These are phyloP conservation scores for Ardeotis arabs DNA, from an alignment of 2,113 vertebrate genomes.

Conservation along the genomic window DNA sequence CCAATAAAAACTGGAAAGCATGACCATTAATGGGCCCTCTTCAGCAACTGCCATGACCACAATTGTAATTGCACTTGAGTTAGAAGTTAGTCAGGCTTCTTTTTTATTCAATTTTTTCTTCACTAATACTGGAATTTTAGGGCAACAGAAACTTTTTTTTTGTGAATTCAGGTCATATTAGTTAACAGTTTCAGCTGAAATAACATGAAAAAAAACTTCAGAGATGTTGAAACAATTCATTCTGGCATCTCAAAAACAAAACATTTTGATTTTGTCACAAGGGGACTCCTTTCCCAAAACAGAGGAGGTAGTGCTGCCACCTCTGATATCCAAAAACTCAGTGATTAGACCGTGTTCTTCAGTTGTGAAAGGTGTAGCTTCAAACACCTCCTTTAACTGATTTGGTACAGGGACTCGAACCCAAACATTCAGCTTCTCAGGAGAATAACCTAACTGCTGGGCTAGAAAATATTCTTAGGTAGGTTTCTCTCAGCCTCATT, in stretches of 20 bases:
- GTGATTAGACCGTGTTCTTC: constrained; percentile 53
- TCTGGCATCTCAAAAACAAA: constrained; percentile 62
- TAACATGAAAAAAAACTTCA: constrained; percentile 71
- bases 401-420: constrained; percentile 55
- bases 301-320: constrained; percentile 68
- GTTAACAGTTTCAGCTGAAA: constrained; percentile 50
- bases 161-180: constrained; percentile 64
- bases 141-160: constrained; percentile 34
- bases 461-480: constrained; percentile 55
- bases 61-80: neutral
- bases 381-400: constrained; percentile 43
- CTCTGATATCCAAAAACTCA: constrained; percentile 39
- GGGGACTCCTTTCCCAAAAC: constrained; percentile 62
- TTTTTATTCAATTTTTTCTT: neutral
- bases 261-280: constrained; percentile 66
- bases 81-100: neutral
- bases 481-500: constrained; percentile 35
- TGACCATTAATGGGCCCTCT: neutral
- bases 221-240: constrained; percentile 60
- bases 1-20: neutral
- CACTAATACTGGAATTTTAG: constrained; percentile 24
- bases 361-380: constrained; percentile 44
- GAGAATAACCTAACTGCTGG: constrained; percentile 48
- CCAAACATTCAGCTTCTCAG: constrained; percentile 41
- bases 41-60: neutral